A percentile compares a stretch with the other conserved stretches of the same genome.
These are phyloP conservation scores for Eupithecia dodoneata DNA, from an alignment of 2,888 invertebrate species.

Conservation along the genomic window DNA sequence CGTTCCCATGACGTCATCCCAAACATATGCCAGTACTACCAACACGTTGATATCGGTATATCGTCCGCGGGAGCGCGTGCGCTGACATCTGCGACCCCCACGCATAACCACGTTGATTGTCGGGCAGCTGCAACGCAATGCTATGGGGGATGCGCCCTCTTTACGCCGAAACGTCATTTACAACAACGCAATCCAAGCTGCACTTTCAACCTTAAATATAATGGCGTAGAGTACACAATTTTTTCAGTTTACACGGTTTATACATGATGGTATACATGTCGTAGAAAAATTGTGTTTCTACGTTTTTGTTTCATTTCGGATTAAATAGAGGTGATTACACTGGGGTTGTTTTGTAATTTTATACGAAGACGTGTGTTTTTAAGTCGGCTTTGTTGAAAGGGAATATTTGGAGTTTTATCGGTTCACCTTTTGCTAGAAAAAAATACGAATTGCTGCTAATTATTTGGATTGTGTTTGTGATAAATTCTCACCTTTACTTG, in stretches of 20 bases:
- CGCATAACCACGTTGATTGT: slow-evolving; percentile 74
- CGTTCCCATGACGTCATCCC: slow-evolving; percentile 41
- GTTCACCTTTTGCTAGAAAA: slow-evolving; percentile 33
- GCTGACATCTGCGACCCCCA: slow-evolving; percentile 80
- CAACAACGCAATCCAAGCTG: slow-evolving; percentile 18
- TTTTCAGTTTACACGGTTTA: neutral
- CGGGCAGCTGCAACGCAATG: slow-evolving; percentile 72
- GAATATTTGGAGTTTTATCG: slow-evolving; percentile 20
- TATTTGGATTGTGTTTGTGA: slow-evolving; percentile 13
- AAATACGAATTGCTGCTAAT: slow-evolving; percentile 2
- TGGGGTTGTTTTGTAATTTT: slow-evolving; percentile 40
- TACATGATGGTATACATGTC: slow-evolving; percentile 10
- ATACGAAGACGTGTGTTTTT: slow-evolving; percentile 41
- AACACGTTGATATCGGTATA: slow-evolving; percentile 65
- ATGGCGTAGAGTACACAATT: neutral
- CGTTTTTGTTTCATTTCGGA: slow-evolving; percentile 36
- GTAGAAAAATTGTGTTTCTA: slow-evolving; percentile 31
- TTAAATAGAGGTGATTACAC: slow-evolving; percentile 44
- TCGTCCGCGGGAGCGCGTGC: slow-evolving; percentile 61
- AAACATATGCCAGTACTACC: slow-evolving; percentile 41
- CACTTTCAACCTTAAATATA: slow-evolving; percentile 31
- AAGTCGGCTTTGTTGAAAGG: slow-evolving; percentile 37
- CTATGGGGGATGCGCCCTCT: slow-evolving; percentile 49
- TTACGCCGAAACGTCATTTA: slow-evolving; percentile 38
- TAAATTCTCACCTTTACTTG: slow-evolving; percentile 3